These are phyloP conservation scores for Hydractinia symbiolongicarpus DNA, from an alignment of 30 jellyfish, hydroid and myxozoan species.

Conservation along the genomic window DNA sequence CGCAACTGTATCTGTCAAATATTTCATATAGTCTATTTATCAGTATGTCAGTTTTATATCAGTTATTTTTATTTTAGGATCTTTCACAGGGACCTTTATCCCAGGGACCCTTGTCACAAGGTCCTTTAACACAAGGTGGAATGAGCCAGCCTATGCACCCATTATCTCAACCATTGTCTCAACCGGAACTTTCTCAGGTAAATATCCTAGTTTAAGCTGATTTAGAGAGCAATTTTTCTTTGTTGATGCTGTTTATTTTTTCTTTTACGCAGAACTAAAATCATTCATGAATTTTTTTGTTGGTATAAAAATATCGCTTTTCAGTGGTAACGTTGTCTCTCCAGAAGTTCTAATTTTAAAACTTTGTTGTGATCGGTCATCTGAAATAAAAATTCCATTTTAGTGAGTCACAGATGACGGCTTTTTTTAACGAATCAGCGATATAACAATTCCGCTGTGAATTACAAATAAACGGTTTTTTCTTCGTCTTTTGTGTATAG, in stretches of 20 bases:
- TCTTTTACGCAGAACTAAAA: neutral
- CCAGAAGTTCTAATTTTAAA: no score
- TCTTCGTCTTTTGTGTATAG: conserved; percentile 27
- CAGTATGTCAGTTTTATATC: neutral
- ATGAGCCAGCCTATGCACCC: conserved; percentile 99
- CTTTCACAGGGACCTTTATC: conserved; percentile 90
- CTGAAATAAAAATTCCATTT: no score
- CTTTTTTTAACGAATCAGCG: no score
- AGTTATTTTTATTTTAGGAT: conserved; percentile 55
- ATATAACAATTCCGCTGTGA: no score
- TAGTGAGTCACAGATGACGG: no score
- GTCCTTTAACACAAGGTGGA: conserved; percentile 96
- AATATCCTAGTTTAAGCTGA: neutral
- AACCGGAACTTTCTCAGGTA: conserved; percentile 97
- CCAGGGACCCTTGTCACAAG: conserved; percentile 98
- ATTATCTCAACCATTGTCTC: conserved; percentile 97
- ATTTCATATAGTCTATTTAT: no score
- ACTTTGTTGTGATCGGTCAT: no score
- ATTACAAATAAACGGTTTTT: neutral
- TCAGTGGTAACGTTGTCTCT: no score
- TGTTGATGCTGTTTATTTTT: neutral
- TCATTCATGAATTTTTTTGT: no score
- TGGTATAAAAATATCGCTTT: no score
- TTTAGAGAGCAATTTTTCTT: neutral
- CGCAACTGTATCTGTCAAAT: no score